These are phyloP conservation scores for Oreochromis spilurus DNA, from an alignment of 2,113 vertebrate genomes.

Conservation along the genomic window DNA sequence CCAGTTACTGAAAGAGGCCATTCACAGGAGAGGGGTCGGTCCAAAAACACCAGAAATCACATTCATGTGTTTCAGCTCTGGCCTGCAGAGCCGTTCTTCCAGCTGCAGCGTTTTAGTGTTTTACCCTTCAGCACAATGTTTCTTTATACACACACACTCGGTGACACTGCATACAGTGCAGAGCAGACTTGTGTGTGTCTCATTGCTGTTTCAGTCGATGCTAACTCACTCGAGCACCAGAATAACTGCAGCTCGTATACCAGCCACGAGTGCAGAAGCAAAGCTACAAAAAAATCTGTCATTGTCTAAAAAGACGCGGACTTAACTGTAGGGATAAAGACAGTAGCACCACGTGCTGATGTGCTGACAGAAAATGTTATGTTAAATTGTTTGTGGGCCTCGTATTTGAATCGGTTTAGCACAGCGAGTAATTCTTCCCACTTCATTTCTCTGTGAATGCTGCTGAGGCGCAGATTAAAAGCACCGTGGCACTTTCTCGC, in stretches of 20 bases:
- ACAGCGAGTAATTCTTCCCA: neutral
- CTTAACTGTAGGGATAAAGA: fast-evolving
- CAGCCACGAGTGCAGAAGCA: neutral
- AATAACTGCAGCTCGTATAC: fast-evolving
- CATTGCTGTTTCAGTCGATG: neutral
- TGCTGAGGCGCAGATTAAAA: neutral
- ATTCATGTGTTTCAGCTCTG: fast-evolving
- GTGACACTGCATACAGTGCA: fast-evolving
- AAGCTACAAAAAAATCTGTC: neutral
- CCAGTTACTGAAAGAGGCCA: conserved; percentile 75
- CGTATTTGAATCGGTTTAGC: neutral
- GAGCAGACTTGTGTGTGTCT: neutral
- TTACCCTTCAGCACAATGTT: neutral
- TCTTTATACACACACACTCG: fast-evolving
- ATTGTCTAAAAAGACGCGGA: neutral
- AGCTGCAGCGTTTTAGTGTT: neutral
- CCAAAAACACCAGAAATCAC: neutral
- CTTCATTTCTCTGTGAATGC: neutral
- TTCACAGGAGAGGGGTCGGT: conserved; percentile 73
- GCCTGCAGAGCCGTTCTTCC: neutral
- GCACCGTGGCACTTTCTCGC: neutral
- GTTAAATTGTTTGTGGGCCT: neutral
- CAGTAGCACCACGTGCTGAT: neutral
- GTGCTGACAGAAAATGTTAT: neutral
- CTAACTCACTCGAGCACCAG: neutral